These are phyloP conservation scores for Lithobius niger DNA, from an alignment of 1,140 invertebrate species.

Conservation along the genomic window DNA sequence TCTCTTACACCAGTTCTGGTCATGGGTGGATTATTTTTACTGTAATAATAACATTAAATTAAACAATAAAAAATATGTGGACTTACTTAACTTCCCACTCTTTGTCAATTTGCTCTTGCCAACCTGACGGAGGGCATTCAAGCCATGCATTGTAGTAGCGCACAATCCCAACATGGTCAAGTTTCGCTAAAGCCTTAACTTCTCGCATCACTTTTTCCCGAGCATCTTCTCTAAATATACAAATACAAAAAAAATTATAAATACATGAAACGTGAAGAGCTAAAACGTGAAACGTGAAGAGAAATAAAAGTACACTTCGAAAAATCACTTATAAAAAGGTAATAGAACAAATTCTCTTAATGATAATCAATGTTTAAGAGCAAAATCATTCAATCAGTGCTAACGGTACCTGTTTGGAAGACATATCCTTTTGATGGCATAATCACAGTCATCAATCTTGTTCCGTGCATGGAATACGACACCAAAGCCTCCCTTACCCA, in stretches of 20 bases:
- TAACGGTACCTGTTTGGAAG: constrained; percentile 67
- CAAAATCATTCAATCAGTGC: too few relatives aligned
- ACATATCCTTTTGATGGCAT: constrained; percentile 89
- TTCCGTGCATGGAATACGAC: constrained; percentile 92
- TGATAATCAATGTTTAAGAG: neutral
- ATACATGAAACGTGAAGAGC: neutral
- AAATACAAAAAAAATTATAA: constrained; percentile 13
- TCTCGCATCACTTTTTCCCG: constrained; percentile 80
- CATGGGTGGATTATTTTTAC: too few relatives aligned
- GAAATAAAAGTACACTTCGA: neutral
- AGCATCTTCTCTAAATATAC: constrained; percentile 46
- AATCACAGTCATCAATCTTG: constrained; percentile 84
- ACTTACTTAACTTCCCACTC: constrained; percentile 38
- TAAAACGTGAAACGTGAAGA: neutral
- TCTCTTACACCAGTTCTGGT: too few relatives aligned
- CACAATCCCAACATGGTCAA: constrained; percentile 91
- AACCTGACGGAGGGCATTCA: constrained; percentile 71
- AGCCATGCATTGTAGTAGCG: constrained; percentile 90
- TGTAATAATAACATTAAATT: constrained; percentile 8
- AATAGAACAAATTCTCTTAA: neutral
- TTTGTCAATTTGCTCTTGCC: constrained; percentile 68
- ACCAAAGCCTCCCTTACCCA: constrained; percentile 92
- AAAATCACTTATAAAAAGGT: neutral
- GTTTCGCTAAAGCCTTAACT: constrained; percentile 80
- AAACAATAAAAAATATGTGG: neutral